These are phyloP conservation scores for Lepidurus packardi DNA, from an alignment of 1,140 invertebrate genomes.

Conservation along the genomic window DNA sequence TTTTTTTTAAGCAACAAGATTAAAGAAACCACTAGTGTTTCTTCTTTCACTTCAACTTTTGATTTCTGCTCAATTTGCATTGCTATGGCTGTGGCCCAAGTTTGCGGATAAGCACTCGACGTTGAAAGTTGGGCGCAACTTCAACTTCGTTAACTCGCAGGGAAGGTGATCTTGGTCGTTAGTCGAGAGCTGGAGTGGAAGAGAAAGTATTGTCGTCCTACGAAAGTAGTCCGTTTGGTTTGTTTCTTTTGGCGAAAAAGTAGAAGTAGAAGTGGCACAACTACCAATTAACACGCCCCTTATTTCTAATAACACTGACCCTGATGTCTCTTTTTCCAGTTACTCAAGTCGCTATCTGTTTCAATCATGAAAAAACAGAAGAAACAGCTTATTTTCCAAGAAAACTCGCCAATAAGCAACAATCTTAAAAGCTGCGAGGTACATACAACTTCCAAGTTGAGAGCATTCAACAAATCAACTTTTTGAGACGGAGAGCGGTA, in stretches of 20 bases:
- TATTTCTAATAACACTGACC: background rate
- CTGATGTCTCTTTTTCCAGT: background rate
- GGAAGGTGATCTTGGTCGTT: background rate
- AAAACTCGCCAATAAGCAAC: no score
- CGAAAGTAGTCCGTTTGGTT: conserved; percentile 2
- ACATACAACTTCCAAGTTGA: no score
- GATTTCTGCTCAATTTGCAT: background rate
- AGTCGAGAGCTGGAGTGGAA: background rate
- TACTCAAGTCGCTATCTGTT: background rate
- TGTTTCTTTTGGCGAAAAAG: background rate
- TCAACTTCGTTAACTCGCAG: background rate
- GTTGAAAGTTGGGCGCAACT: conserved; percentile 9
- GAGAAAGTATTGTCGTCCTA: background rate
- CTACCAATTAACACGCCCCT: background rate
- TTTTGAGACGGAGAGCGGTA: no score
- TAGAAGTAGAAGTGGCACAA: background rate
- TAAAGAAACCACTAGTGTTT: no score
- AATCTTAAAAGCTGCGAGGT: no score
- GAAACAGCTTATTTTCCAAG: no score
- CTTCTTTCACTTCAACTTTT: background rate
- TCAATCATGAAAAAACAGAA: no score
- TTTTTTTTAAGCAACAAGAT: no score
- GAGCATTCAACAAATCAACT: no score
- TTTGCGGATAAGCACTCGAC: background rate
- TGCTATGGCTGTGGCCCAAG: no score